phyloP scores from a whole-genome alignment of 1,140 invertebrate species.

The Scaptomyza hsui region DNA sequence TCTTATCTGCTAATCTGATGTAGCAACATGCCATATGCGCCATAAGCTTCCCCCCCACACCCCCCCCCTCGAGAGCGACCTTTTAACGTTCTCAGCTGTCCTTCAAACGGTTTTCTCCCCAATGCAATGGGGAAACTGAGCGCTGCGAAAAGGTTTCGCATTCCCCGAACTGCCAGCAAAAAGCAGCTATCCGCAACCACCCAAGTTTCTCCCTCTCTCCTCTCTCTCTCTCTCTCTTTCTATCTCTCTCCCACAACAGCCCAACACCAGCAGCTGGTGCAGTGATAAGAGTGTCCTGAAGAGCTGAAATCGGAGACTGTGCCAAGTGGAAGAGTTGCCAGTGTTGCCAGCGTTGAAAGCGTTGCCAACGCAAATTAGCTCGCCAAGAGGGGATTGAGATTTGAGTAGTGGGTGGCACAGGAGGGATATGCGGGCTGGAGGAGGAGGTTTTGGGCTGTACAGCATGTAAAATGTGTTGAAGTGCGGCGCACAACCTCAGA shows the following conservation, averaged over 20 bases:
- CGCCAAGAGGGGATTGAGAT: too few relatives aligned
- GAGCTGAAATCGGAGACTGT: constrained; percentile 21
- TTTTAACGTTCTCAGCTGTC: too few relatives aligned
- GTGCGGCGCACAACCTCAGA: constrained; percentile 41
- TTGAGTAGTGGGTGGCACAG: not conserved
- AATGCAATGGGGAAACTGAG: constrained; percentile 6
- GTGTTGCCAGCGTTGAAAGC: constrained; percentile 31
- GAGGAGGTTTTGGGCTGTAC: too few relatives aligned
- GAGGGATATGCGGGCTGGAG: not conserved
- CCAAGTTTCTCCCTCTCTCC: not conserved
- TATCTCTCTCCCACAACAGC: not conserved
- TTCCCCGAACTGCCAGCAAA: constrained; percentile 5
- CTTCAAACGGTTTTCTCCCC: not conserved
- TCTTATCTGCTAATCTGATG: constrained; percentile 2
- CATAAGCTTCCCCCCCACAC: not conserved
- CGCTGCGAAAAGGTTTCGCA: constrained; percentile 12
- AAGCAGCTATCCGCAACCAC: too few relatives aligned
- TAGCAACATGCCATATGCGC: constrained; percentile 10
- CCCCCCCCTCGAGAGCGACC: too few relatives aligned
- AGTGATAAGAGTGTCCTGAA: constrained; percentile 19
- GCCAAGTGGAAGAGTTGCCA: constrained; percentile 8
- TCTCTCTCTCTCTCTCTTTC: not conserved
- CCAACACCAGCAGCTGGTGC: not conserved
- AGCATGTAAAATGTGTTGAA: constrained; percentile 47
- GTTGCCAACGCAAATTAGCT: constrained; percentile 53